Evolutionary conservation across 2,888 invertebrate species (phyloP).

Genomic region (Plutella xylostella): DNA sequence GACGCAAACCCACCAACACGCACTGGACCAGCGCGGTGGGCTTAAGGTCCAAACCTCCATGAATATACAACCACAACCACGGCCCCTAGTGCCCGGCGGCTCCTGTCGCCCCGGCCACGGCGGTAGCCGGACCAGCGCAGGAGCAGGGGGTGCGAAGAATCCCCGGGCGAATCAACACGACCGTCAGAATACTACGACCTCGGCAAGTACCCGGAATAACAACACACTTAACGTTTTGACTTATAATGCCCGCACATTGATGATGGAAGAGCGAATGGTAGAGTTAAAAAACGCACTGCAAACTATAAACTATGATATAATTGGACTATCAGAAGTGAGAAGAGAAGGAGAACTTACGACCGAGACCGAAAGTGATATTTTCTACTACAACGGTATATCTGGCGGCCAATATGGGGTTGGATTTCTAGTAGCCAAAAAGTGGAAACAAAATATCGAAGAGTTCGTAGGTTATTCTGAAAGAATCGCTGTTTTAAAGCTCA

Average conservation of each 20-base stretch:
- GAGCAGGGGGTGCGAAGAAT: not conserved
- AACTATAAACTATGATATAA: not conserved
- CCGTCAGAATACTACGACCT: not conserved
- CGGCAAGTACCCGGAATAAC: not conserved
- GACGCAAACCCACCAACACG: too few species aligned
- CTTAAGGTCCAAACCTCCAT: too few species aligned
- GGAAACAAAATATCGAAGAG: constrained; percentile 11
- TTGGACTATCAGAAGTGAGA: constrained; percentile 7
- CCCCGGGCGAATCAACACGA: not conserved
- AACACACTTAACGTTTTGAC: not conserved
- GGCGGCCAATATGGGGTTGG: constrained; percentile 11
- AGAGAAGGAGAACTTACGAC: not conserved
- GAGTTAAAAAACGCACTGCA: constrained; percentile 7
- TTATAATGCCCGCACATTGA: not conserved
- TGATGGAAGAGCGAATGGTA: constrained; percentile 3
- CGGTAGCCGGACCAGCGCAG: too few species aligned
- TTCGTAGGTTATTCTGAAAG: constrained; percentile 11
- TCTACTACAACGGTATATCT: constrained; percentile 1
- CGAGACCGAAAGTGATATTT: not conserved
- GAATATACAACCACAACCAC: too few species aligned
- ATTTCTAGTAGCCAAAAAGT: constrained; percentile 11
- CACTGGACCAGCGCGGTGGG: too few species aligned
- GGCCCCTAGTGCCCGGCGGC: too few species aligned
- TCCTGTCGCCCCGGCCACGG: too few species aligned
- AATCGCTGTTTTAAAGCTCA: constrained; percentile 6